Conservation (phyloP, 1,140 invertebrate species). For the Brachionus koreanus region DNA sequence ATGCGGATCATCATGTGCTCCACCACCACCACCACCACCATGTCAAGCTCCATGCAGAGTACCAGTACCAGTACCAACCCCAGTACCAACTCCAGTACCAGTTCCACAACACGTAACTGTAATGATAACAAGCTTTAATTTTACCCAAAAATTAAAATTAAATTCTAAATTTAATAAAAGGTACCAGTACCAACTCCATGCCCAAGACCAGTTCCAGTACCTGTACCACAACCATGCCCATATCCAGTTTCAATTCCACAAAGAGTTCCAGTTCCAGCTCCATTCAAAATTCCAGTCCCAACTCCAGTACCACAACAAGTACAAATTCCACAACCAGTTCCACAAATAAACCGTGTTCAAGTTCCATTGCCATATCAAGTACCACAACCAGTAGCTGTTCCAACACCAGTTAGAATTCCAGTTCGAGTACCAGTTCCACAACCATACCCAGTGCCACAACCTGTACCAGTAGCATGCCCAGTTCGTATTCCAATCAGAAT, state of each 20-base stretch:
- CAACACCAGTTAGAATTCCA: too few species aligned
- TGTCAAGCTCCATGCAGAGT: neutral
- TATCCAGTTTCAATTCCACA: too few species aligned
- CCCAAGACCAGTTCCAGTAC: neutral
- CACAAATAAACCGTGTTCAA: too few species aligned
- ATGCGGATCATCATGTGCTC: neutral
- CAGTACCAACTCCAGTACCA: neutral
- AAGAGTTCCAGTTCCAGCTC: too few species aligned
- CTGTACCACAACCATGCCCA: neutral
- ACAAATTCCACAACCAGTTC: too few species aligned
- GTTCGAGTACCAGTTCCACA: too few species aligned
- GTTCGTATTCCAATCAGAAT: constrained; percentile 6
- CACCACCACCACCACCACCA: neutral
- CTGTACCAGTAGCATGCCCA: neutral
- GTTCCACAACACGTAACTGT: too few species aligned
- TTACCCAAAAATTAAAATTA: neutral
- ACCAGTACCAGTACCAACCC: neutral
- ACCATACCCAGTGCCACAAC: too few species aligned
- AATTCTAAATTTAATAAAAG: neutral
- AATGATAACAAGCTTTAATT: neutral
- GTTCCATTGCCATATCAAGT: too few species aligned
- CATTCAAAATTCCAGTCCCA: too few species aligned
- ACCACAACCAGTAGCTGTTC: too few species aligned
- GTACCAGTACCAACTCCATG: neutral
- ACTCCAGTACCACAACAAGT: too few species aligned